Base-by-base conservation (phyloP, 1,140 invertebrate species). In the Andricus grossulariae region DNA sequence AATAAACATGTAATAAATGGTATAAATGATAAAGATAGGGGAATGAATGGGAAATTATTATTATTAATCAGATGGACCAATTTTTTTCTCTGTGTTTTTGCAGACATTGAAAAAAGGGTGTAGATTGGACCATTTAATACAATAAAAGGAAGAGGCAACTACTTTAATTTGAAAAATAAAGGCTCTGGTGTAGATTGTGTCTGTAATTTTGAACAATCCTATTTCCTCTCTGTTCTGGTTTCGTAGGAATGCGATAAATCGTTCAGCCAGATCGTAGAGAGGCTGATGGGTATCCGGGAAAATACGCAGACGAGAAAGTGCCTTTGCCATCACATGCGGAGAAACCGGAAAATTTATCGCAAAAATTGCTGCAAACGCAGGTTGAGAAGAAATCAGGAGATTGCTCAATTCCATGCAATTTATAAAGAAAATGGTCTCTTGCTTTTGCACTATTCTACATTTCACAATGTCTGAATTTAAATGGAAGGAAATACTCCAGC, bases 271-370 rank as follows among this genome's bases (percentile, higher is more conserved):
- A 66, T 39, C 32, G 39, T 32, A 66, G 25, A 16, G 39, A 66
- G 32, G 32, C 32, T 39, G 60, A 66, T 66, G 25, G 60, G 15
- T 66, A 66, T 32, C 25, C 25, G n/a, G 60, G 32, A 66, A 66
- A 66, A 66, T 60, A 60, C 25, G 60, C 60, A 66, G 60, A 66
- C 60, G 60, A 45, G 60, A 66, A 66, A 66, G 60, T 66, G 32
- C 57, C 60, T 66, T 66, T 66, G 32, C 60, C 60, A 66, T 66
- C 32, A 45, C 60, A 32, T 66, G 21, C 60, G 39, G 60, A 66
- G 60, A 66, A 66, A 66, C 25, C 25, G n/a, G 60, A 66, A 39
- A 66, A 66, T 66, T 66, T 66, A 66, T 66, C n/a, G 60, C 39
- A 66, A 66, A 66, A 66, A 66, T 66, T 66, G 39, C 15, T 16